phyloP scores from a whole-genome alignment of 2,888 invertebrate species.

The Theodoxus fluviatilis region DNA sequence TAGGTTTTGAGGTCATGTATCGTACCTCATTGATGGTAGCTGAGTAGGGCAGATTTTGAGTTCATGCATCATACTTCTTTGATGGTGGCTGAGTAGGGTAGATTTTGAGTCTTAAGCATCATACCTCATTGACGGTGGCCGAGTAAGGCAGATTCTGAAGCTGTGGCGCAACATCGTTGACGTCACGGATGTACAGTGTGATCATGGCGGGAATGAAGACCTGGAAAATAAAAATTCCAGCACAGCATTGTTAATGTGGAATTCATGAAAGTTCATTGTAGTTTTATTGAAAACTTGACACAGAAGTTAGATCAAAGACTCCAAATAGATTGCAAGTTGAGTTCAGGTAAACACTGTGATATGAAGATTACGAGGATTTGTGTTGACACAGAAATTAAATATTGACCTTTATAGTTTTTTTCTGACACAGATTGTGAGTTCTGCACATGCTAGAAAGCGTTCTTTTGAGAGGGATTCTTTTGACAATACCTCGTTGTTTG shows the following conservation, averaged over 20 bases:
- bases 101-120: not conserved
- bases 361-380: too few species aligned
- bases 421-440: too few species aligned
- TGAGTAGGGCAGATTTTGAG: not conserved
- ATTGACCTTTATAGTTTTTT: too few species aligned
- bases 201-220: slow-evolving; percentile 56
- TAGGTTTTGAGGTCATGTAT: not conserved
- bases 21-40: not conserved
- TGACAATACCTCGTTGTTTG: slow-evolving; percentile 18
- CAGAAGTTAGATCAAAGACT: too few species aligned
- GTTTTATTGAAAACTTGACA: not conserved
- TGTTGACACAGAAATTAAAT: too few species aligned
- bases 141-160: slow-evolving; percentile 69
- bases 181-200: slow-evolving; percentile 64
- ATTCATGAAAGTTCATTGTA: not conserved
- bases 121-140: slow-evolving; percentile 53
- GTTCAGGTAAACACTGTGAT: not conserved
- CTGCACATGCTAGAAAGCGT: too few species aligned
- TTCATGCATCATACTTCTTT: not conserved
- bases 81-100: not conserved
- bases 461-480: not conserved
- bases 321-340: not conserved
- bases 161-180: slow-evolving; percentile 74
- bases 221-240: slow-evolving; percentile 34
- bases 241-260: not conserved